Base-by-base conservation (phyloP, 2,888 invertebrate species). In the Erebia ligea region DNA sequence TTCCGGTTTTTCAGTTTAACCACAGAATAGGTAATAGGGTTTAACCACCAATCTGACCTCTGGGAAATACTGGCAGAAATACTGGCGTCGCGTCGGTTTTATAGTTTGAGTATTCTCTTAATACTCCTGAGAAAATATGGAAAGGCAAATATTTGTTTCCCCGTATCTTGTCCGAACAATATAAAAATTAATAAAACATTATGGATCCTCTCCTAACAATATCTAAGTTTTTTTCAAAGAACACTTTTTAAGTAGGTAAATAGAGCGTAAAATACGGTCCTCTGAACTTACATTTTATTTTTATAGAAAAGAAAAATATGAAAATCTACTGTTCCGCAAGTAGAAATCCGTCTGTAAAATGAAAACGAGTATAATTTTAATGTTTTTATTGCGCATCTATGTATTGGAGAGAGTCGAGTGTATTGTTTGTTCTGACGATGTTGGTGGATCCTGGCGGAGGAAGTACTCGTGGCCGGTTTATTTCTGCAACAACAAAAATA, bases 401-500 rank as follows among this genome's bases (percentile, higher is more conserved):
- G 59, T 72, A 76, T 73, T 76, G 75, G 25, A 76, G 68, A 56
- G 74, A 71, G 57, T 74, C 76, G 58, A 76, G 50, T 42, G 59
- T 69, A 69, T 71, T 71, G 58, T 69, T 82, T 25, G 67, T 58
- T 67, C 79, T 76, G 63, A 74, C 74, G 63, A 78, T 74, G 72
- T 78, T 80, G 42, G 78, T 70, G 63, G 83, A 76, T 58, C 73
- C 74, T 21, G 79, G 78, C 21, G 78, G 76, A 19, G 84, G 78
- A 10, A 84, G 79, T 70, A 82, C 50, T 6, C 82, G 48, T 19
- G 67, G 67, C 52, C 19, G 73, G 8, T 19, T 61, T 54, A 67
- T 40, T 59, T 71, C 75, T 75, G 71, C 21, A 75, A 72, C 56
- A 68, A 68, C 56, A 9, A 61, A 68, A 64, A 17, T 50, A 57